Evolutionary conservation across 1,140 invertebrate genomes (phyloP).

Genomic region (Solen grandis): DNA sequence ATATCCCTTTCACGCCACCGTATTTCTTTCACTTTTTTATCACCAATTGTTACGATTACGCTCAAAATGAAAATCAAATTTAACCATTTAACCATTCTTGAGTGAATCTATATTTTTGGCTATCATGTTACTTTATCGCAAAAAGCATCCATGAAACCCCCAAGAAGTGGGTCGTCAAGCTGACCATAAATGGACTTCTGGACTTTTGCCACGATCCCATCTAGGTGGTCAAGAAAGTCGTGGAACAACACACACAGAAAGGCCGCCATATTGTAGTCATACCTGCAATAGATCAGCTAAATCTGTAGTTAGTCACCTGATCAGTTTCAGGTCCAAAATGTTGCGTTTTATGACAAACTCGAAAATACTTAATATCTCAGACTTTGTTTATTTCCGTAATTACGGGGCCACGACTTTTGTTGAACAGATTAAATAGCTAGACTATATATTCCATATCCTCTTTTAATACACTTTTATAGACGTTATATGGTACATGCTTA

Average conservation of each 20-base stretch:
- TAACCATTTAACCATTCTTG: no score
- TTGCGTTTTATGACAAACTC: background rate
- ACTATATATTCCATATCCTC: background rate
- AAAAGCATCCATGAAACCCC: conserved; percentile 77
- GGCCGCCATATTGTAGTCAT: conserved; percentile 62
- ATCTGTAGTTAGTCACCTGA: no score
- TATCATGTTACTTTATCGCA: conserved; percentile 76
- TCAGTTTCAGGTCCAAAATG: background rate
- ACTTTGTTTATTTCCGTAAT: background rate
- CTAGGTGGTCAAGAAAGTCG: conserved; percentile 74
- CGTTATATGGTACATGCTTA: no score
- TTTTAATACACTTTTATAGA: background rate
- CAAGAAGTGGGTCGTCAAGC: conserved; percentile 73
- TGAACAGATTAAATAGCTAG: background rate
- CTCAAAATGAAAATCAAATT: no score
- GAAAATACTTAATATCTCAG: background rate
- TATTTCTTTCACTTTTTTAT: no score
- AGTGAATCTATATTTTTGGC: no score
- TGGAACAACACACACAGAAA: conserved; percentile 70
- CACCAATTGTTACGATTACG: no score
- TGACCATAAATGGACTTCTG: conserved; percentile 66
- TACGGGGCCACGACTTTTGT: no score
- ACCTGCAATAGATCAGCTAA: conserved; percentile 53
- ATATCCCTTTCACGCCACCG: no score
- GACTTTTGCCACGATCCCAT: conserved; percentile 76